Conservation (phyloP, 2,797 vertebrate genomes). For the Trachops cirrhosus region DNA sequence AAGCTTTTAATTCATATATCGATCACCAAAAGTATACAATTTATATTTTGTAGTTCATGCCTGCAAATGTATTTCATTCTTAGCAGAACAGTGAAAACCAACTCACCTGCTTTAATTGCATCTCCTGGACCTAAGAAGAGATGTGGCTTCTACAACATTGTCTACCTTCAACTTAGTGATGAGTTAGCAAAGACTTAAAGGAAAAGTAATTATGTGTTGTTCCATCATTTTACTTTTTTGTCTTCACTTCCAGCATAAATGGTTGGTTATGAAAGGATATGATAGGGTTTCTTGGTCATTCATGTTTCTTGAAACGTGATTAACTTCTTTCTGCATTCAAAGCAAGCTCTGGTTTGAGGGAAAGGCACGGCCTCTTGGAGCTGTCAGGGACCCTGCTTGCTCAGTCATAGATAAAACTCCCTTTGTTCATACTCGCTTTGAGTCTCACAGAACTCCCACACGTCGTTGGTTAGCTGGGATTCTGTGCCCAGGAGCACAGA, state of each 20-base stretch:
- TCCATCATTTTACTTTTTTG: neutral
- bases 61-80: neutral
- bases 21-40: neutral
- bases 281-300: neutral
- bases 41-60: neutral
- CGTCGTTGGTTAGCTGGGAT: neutral
- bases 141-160: neutral
- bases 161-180: neutral
- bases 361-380: neutral
- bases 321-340: constrained; percentile 4
- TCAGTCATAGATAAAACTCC: neutral
- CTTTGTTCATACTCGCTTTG: neutral
- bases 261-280: neutral
- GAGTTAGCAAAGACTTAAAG: constrained; percentile 18
- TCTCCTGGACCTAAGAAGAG: neutral
- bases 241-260: neutral
- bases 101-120: neutral
- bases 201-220: neutral
- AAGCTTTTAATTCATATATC: neutral
- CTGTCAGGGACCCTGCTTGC: neutral
- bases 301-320: neutral
- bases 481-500: neutral
- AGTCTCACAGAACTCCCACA: neutral
- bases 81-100: neutral
- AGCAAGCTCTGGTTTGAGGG: neutral